A percentile compares a stretch with the other conserved stretches of the same genome.
Evolutionary conservation across 2,797 vertebrate species (phyloP).

Genomic region (Hephaestus fuliginosus): DNA sequence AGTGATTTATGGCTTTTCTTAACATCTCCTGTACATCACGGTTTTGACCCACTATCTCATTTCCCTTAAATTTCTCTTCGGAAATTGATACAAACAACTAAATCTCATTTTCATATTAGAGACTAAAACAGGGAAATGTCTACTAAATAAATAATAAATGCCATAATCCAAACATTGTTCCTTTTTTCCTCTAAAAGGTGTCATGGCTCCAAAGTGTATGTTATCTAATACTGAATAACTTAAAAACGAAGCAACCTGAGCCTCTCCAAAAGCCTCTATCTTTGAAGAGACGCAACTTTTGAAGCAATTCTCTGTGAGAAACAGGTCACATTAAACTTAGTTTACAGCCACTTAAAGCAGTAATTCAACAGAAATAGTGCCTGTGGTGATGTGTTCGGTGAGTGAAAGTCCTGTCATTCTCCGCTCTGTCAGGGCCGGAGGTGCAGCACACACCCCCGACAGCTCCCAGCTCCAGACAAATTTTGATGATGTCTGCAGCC

Average conservation of each 20-base stretch:
- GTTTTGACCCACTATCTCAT: not conserved
- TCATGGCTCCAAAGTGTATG: not conserved
- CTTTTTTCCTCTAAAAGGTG: not conserved
- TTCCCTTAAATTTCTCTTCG: not conserved
- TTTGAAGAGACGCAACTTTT: slow-evolving; percentile 28
- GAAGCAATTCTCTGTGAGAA: slow-evolving; percentile 33
- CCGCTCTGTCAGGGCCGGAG: slow-evolving; percentile 22
- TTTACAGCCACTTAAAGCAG: slow-evolving; percentile 30
- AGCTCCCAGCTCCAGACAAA: slow-evolving; percentile 33
- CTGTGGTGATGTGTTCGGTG: slow-evolving; percentile 45
- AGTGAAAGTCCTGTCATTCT: slow-evolving; percentile 62
- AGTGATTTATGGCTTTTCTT: not conserved
- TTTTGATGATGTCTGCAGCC: slow-evolving; percentile 56
- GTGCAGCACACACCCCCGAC: slow-evolving; percentile 2
- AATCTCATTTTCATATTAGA: not conserved
- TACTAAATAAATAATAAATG: not conserved
- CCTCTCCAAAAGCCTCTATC: slow-evolving; percentile 3
- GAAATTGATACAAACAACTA: not conserved
- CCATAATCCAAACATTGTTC: not conserved
- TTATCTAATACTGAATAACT: not conserved
- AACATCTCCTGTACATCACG: not conserved
- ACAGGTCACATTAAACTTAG: slow-evolving; percentile 26
- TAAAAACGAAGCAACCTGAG: slow-evolving; percentile 10
- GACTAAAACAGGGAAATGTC: not conserved
- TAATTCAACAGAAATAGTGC: slow-evolving; percentile 24